phyloP scores from a whole-genome alignment of 2,888 invertebrate species.

The Ophonus ardosiacus region DNA sequence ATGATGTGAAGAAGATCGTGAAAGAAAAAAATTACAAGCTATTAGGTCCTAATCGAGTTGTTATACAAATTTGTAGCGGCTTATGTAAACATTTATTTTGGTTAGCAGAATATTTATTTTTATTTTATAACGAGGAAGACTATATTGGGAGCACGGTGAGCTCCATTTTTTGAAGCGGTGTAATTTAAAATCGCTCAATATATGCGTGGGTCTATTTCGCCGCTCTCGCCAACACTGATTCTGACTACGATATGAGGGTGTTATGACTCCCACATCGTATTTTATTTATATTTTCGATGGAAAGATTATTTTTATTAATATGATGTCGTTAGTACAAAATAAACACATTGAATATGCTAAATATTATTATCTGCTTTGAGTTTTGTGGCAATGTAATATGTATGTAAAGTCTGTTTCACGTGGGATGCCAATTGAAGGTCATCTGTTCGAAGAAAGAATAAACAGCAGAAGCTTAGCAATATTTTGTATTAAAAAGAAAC shows the following conservation, averaged over 20 bases:
- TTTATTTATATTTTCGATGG: background rate
- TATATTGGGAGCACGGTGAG: conserved; percentile 8
- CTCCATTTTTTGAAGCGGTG: background rate
- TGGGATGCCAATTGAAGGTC: too few relatives aligned
- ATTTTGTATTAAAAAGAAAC: too few relatives aligned
- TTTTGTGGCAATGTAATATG: too few relatives aligned
- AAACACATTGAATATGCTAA: background rate
- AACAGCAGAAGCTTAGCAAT: too few relatives aligned
- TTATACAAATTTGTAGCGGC: conserved; percentile 21
- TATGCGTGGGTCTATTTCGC: background rate
- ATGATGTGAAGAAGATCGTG: background rate
- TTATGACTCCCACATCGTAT: background rate
- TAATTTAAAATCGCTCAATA: conserved; percentile 1
- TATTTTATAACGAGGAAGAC: conserved; percentile 34
- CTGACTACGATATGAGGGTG: background rate
- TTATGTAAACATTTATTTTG: conserved; percentile 34
- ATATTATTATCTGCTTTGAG: too few relatives aligned
- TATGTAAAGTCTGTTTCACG: too few relatives aligned
- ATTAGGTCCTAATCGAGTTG: conserved; percentile 14
- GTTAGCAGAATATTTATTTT: conserved; percentile 34
- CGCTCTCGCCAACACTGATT: background rate
- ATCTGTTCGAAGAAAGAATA: too few relatives aligned
- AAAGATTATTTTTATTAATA: background rate
- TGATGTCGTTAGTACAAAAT: background rate
- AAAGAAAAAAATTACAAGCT: conserved; percentile 15